A percentile compares a stretch with the other conserved stretches of the same genome.
These are phyloP conservation scores for Thamnophis elegans DNA, from an alignment of 2,797 vertebrate species.

Conservation along the genomic window DNA sequence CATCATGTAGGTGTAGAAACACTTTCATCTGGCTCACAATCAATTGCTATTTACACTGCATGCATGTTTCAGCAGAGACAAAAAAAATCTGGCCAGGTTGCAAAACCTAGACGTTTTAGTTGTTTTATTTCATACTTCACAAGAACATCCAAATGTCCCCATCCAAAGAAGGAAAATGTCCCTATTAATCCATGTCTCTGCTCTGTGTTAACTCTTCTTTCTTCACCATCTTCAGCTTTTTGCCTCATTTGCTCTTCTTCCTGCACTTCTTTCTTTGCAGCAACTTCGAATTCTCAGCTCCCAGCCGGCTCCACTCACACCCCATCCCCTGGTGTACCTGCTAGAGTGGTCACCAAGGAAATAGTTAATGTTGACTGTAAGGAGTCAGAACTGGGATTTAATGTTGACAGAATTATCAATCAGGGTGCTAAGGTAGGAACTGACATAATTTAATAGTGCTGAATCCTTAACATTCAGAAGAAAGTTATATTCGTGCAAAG, in stretches of 20 bases:
- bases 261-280: conserved; percentile 31
- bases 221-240: conserved; percentile 27
- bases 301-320: conserved; percentile 23
- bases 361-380: conserved; percentile 24
- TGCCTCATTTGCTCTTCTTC: conserved; percentile 27
- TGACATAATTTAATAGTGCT: conserved; percentile 1
- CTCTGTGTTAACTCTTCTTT: conserved; percentile 29
- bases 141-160: neutral
- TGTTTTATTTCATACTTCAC: conserved; percentile 23
- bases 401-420: conserved; percentile 2
- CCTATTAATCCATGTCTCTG: conserved; percentile 26
- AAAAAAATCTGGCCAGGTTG: conserved; percentile 8
- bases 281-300: conserved; percentile 34
- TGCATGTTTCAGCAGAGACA: neutral
- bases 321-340: conserved; percentile 37
- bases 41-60: neutral
- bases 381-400: neutral
- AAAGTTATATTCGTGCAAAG: neutral
- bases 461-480: neutral
- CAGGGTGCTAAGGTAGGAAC: neutral
- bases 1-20: neutral
- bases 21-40: neutral
- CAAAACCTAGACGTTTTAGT: neutral
- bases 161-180: conserved; percentile 8
- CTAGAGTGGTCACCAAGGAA: conserved; percentile 39